Evolutionary conservation across 2,888 invertebrate genomes (phyloP).

Genomic region (Rutpela maculata): DNA sequence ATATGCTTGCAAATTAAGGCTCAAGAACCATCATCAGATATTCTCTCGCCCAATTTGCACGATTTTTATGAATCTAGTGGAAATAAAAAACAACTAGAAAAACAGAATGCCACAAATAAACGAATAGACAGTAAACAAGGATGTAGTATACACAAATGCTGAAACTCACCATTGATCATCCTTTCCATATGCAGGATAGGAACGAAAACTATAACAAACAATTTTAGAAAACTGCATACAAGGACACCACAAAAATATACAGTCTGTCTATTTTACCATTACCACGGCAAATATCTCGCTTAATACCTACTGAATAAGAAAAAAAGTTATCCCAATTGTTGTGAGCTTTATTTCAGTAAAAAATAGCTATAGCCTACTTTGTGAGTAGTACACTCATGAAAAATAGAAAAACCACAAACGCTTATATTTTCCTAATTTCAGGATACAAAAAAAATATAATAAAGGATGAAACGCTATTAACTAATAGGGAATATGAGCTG

Average conservation of each 20-base stretch:
- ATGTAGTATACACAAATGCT: slow-evolving; percentile 49
- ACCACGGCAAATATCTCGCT: too few relatives aligned
- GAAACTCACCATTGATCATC: slow-evolving; percentile 77
- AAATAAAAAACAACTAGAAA: slow-evolving; percentile 22
- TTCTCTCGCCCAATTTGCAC: neutral
- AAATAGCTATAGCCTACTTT: too few relatives aligned
- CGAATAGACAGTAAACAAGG: slow-evolving; percentile 37
- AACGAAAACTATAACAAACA: slow-evolving; percentile 54
- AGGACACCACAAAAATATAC: slow-evolving; percentile 31
- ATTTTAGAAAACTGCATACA: slow-evolving; percentile 47
- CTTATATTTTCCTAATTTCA: too few relatives aligned
- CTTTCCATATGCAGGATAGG: slow-evolving; percentile 77
- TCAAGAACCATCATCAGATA: neutral
- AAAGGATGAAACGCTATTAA: too few relatives aligned
- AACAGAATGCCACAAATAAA: slow-evolving; percentile 39
- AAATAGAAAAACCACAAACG: too few relatives aligned
- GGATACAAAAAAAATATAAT: too few relatives aligned
- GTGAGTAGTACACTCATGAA: too few relatives aligned
- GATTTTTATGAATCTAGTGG: slow-evolving; percentile 15
- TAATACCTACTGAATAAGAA: too few relatives aligned
- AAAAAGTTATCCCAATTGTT: too few relatives aligned
- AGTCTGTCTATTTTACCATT: too few relatives aligned
- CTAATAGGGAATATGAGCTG: too few relatives aligned
- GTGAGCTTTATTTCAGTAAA: too few relatives aligned
- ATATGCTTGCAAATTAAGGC: neutral